Conservation (phyloP, 2,888 invertebrate species). For the Eustalomyia histrio region DNA sequence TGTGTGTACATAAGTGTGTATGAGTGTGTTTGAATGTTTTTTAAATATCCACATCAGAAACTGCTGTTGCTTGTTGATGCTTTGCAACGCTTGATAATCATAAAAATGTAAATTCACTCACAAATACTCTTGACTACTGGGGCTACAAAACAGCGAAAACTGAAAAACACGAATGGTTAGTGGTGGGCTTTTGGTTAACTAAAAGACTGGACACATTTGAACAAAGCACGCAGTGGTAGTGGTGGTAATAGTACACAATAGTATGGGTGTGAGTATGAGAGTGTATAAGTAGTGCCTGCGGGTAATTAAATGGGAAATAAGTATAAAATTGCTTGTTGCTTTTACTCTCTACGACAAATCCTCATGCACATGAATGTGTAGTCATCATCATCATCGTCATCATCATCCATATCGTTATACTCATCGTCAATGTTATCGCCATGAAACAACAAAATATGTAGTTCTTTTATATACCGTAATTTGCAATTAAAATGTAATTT, state of each 20-base stretch:
- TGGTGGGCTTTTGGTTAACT: constrained; percentile 34
- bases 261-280: background rate
- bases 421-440: constrained; percentile 37
- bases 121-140: constrained; percentile 30
- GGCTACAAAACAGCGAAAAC: constrained; percentile 24
- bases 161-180: constrained; percentile 10
- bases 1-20: background rate
- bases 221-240: background rate
- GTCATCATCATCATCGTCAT: constrained; percentile 30
- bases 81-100: constrained; percentile 55
- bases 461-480: constrained; percentile 60
- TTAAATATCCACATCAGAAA: constrained; percentile 28
- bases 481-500: constrained; percentile 65
- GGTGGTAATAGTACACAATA: background rate
- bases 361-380: constrained; percentile 37
- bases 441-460: constrained; percentile 56
- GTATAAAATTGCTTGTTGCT: constrained; percentile 56
- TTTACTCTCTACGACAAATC: constrained; percentile 55
- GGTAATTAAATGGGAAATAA: constrained; percentile 65
- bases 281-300: constrained; percentile 48
- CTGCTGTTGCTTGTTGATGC: constrained; percentile 40
- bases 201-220: constrained; percentile 14
- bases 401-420: constrained; percentile 45
- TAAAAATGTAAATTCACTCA: constrained; percentile 49
- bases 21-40: background rate